phyloP scores from a whole-genome alignment of 2,113 vertebrate genomes.

The Mandrillus leucophaeus region DNA sequence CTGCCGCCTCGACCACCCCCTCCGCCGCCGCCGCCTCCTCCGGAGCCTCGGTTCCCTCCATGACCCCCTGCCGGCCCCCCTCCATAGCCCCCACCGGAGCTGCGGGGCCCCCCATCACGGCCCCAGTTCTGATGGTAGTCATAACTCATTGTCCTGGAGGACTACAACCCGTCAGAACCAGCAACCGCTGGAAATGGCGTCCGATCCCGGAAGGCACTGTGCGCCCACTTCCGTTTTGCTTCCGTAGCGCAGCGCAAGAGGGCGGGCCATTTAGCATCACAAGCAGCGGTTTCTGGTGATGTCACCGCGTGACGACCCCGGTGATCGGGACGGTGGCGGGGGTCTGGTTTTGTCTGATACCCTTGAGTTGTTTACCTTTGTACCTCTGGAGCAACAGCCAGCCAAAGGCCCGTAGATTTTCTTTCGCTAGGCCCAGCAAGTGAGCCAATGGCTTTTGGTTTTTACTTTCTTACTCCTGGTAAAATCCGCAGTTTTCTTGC shows the following conservation, averaged over 20 bases:
- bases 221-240: neutral
- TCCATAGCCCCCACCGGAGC: slow-evolving; percentile 58
- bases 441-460: neutral
- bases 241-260: slow-evolving; percentile 3
- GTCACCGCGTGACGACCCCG: rapidly evolving
- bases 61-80: slow-evolving; percentile 73
- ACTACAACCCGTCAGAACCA: neutral
- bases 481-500: neutral
- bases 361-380: rapidly evolving
- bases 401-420: neutral
- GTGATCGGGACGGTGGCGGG: rapidly evolving
- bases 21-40: slow-evolving; percentile 53
- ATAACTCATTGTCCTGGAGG: slow-evolving; percentile 86
- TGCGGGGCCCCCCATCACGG: slow-evolving; percentile 70
- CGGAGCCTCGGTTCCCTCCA: slow-evolving; percentile 69
- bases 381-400: rapidly evolving
- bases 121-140: slow-evolving; percentile 82
- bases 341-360: rapidly evolving
- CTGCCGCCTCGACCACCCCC: slow-evolving; percentile 80
- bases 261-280: neutral
- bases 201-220: slow-evolving; percentile 56
- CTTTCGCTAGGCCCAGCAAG: too few species aligned
- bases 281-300: slow-evolving; percentile 19
- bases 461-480: neutral
- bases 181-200: slow-evolving; percentile 68